Conservation (phyloP, 2,888 invertebrate genomes). For the Oscheius myriophilus region DNA sequence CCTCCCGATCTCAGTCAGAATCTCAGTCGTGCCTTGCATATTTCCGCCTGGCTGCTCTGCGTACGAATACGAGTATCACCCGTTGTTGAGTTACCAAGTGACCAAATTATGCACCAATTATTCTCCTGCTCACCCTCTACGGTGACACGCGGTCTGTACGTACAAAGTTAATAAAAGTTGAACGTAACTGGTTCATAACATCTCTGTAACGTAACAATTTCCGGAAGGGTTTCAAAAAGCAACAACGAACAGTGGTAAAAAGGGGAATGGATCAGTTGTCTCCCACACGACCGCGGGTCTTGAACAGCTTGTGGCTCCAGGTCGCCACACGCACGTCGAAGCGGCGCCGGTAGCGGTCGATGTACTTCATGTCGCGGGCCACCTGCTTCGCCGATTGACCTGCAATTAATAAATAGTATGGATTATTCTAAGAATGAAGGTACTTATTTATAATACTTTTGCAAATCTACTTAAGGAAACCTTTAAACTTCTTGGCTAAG, state of each 20-base stretch:
- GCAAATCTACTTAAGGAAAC: too few relatives aligned
- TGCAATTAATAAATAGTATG: constrained; percentile 42
- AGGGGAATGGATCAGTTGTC: constrained; percentile 43
- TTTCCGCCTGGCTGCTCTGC: not conserved
- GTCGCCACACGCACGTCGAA: constrained; percentile 57
- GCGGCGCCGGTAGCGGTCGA: constrained; percentile 78
- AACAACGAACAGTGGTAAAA: not conserved
- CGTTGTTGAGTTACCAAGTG: too few relatives aligned
- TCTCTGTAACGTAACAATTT: too few relatives aligned
- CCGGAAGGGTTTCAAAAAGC: too few relatives aligned
- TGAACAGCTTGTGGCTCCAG: constrained; percentile 65
- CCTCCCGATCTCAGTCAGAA: not conserved
- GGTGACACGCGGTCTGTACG: too few relatives aligned
- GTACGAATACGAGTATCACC: too few relatives aligned
- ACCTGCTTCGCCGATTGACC: constrained; percentile 76
- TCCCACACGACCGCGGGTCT: constrained; percentile 60
- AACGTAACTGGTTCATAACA: too few relatives aligned
- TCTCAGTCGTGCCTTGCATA: not conserved
- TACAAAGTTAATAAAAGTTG: too few relatives aligned
- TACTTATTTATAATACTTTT: constrained; percentile 8
- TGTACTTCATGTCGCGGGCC: constrained; percentile 85
- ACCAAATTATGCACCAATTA: too few relatives aligned
- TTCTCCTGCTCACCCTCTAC: too few relatives aligned
- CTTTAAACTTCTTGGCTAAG: too few relatives aligned
- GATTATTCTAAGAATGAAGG: constrained; percentile 4